phyloP scores from a whole-genome alignment of 2,888 invertebrate species.

The Notodonta ziczac region DNA sequence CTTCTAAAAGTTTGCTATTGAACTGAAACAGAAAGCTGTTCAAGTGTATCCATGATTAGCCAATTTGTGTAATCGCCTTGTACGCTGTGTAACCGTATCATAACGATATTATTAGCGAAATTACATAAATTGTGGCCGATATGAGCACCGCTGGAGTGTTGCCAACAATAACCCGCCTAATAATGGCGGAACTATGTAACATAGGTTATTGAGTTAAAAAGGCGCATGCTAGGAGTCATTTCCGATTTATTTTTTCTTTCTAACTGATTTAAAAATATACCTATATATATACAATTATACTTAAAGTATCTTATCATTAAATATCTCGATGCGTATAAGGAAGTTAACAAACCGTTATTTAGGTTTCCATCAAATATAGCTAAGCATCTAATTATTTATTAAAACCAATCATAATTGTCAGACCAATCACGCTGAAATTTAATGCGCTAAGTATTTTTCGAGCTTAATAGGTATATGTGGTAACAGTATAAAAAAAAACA shows the following conservation, averaged over 20 bases:
- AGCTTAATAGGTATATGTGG: no score
- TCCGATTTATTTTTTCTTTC: background rate
- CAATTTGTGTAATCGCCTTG: background rate
- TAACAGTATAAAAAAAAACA: no score
- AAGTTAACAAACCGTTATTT: no score
- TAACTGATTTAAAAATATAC: no score
- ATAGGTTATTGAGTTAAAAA: background rate
- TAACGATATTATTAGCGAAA: background rate
- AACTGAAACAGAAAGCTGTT: background rate
- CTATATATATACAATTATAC: no score
- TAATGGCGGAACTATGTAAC: background rate
- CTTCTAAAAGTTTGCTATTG: background rate
- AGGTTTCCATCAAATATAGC: no score
- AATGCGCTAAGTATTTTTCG: no score
- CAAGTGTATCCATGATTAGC: background rate
- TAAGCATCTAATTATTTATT: no score
- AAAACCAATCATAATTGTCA: no score
- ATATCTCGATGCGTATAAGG: no score
- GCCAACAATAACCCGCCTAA: background rate
- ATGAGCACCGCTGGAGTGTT: background rate
- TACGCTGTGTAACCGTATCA: background rate
- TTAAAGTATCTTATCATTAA: no score
- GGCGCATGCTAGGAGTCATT: background rate
- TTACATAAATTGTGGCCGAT: background rate
- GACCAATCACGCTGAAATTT: no score